Percentiles rank a stretch among this genome's conserved stretches.
Conservation (phyloP, 2,797 vertebrate genomes). For the Peromyscus attwateri region DNA sequence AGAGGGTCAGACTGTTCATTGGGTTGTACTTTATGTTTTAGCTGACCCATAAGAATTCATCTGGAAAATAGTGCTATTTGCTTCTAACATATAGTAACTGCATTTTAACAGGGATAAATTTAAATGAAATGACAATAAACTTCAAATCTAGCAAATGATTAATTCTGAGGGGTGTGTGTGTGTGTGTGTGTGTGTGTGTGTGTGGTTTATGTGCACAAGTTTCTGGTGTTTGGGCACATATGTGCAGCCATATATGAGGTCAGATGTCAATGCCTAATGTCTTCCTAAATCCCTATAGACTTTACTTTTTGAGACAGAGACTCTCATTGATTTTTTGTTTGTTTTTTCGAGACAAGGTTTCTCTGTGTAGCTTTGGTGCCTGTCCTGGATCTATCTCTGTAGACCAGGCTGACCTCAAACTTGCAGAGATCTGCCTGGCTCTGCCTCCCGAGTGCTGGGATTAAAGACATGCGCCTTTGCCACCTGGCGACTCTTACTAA, state of each 20-base stretch:
- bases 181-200: neutral
- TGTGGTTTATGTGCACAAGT: neutral
- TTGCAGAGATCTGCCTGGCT: too few species aligned
- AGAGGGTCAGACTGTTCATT: neutral
- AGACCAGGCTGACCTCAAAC: too few species aligned
- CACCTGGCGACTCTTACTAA: neutral
- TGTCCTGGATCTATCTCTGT: too few species aligned
- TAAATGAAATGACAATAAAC: conserved; percentile 21
- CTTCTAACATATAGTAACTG: neutral
- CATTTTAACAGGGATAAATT: neutral
- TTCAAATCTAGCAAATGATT: neutral
- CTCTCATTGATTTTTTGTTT: too few species aligned
- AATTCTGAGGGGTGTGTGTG: neutral
- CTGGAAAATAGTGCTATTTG: neutral
- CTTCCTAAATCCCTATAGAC: neutral
- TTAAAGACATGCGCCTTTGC: too few species aligned
- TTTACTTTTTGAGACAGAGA: neutral
- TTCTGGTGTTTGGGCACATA: neutral
- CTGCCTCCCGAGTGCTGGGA: too few species aligned
- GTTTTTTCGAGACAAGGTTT: too few species aligned
- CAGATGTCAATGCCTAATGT: neutral
- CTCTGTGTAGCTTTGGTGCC: too few species aligned
- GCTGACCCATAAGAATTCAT: neutral
- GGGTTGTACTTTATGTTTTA: neutral
- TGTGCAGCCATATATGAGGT: neutral